These are phyloP conservation scores for Helobdella robusta DNA, from an alignment of 2,888 invertebrate genomes.

Conservation along the genomic window DNA sequence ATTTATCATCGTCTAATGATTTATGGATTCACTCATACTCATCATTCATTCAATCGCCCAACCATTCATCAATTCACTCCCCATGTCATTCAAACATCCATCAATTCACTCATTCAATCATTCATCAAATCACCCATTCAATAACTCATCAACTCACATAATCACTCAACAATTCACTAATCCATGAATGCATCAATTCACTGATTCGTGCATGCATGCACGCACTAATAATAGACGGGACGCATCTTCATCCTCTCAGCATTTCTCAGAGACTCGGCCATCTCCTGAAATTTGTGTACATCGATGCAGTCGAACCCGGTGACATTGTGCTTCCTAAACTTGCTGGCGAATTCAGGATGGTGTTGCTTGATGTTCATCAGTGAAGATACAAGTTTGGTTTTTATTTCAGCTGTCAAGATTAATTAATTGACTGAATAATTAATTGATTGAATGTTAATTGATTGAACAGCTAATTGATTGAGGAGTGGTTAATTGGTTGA, in stretches of 20 bases:
- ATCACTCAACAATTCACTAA: neutral
- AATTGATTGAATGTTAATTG: neutral
- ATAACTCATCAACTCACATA: neutral
- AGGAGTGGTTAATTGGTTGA: too few species aligned
- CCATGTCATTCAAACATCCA: neutral
- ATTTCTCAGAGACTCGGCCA: neutral
- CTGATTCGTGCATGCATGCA: neutral
- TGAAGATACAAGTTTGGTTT: neutral
- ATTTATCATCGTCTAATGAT: too few species aligned
- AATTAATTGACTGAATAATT: neutral
- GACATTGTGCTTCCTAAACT: neutral
- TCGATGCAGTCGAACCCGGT: neutral
- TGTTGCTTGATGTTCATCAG: neutral
- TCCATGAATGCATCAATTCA: neutral
- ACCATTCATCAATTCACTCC: neutral
- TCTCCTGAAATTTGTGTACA: neutral
- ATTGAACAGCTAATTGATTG: too few species aligned
- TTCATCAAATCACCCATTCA: neutral
- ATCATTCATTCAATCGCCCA: neutral
- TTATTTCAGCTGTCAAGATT: neutral
- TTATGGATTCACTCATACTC: neutral
- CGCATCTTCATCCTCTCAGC: neutral
- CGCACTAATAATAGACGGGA: constrained; percentile 7
- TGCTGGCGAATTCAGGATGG: neutral
- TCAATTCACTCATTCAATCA: neutral